These are phyloP conservation scores for Temnothorax ravouxi DNA, from an alignment of 2,888 invertebrate genomes.

Conservation along the genomic window DNA sequence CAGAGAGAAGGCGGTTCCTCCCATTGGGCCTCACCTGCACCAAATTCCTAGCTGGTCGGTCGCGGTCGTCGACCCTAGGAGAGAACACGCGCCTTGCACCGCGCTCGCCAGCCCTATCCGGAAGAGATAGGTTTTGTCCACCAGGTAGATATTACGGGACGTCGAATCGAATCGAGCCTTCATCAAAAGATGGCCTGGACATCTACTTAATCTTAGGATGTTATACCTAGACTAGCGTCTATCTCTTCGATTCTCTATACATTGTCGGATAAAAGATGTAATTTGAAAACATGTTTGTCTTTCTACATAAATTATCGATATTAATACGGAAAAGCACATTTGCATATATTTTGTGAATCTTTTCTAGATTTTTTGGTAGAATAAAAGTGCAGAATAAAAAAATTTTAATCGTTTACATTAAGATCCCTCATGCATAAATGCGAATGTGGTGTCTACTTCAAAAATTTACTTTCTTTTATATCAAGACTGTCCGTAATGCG, in stretches of 20 bases:
- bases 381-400: background rate
- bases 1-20: conserved; percentile 70
- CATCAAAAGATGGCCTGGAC: background rate
- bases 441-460: background rate
- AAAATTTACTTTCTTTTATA: background rate
- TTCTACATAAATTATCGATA: background rate
- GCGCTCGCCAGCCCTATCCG: conserved; percentile 41
- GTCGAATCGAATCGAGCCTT: background rate
- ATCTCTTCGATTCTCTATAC: background rate
- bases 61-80: conserved; percentile 81
- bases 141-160: conserved; percentile 34
- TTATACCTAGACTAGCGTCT: background rate
- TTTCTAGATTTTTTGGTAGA: background rate
- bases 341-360: background rate
- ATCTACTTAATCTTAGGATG: background rate
- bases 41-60: conserved; percentile 84
- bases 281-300: background rate
- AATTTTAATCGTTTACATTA: background rate
- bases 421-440: background rate
- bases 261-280: background rate
- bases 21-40: conserved; percentile 84
- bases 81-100: conserved; percentile 75
- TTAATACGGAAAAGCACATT: background rate
- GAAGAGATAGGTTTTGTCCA: conserved; percentile 61
- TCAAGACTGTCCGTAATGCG: background rate